Evolutionary conservation across 2,797 vertebrate species (phyloP).

Genomic region (Sebastes minor): DNA sequence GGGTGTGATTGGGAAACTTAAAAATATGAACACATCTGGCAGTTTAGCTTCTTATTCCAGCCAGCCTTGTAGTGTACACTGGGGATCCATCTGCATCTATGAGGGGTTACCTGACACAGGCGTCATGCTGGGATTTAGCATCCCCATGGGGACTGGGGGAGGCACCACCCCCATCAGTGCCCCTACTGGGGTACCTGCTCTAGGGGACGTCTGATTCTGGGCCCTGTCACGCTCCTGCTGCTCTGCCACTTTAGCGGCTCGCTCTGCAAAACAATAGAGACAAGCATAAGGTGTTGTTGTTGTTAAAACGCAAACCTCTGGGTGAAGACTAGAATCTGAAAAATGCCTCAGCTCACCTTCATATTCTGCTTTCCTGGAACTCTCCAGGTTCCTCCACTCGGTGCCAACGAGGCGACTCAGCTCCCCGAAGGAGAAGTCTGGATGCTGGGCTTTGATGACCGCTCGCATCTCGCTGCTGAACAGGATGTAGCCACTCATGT

Average conservation of each 20-base stretch:
- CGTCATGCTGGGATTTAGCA: constrained; percentile 97
- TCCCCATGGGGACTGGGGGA: constrained; percentile 96
- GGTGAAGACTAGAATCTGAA: neutral
- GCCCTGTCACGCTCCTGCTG: constrained; percentile 98
- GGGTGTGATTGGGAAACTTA: constrained; percentile 17
- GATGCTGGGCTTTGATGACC: constrained; percentile 97
- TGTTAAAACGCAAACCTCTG: neutral
- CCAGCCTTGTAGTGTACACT: constrained; percentile 66
- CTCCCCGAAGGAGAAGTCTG: constrained; percentile 98
- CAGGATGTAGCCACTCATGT: constrained; percentile 99
- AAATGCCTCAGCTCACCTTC: constrained; percentile 86
- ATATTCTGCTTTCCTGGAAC: constrained; percentile 96
- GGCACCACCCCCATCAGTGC: constrained; percentile 97
- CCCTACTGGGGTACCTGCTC: constrained; percentile 98
- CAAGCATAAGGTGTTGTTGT: neutral
- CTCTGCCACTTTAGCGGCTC: constrained; percentile 99
- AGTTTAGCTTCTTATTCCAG: constrained; percentile 82
- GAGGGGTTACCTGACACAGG: constrained; percentile 97
- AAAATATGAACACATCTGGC: constrained; percentile 60
- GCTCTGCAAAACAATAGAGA: constrained; percentile 84
- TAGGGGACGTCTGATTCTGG: constrained; percentile 92
- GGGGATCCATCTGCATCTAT: constrained; percentile 72
- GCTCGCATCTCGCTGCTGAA: constrained; percentile 99
- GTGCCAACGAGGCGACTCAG: constrained; percentile 98
- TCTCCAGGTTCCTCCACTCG: constrained; percentile 98